phyloP scores from a whole-genome alignment of 1,140 invertebrate genomes.

The Macrobrachium nipponense region DNA sequence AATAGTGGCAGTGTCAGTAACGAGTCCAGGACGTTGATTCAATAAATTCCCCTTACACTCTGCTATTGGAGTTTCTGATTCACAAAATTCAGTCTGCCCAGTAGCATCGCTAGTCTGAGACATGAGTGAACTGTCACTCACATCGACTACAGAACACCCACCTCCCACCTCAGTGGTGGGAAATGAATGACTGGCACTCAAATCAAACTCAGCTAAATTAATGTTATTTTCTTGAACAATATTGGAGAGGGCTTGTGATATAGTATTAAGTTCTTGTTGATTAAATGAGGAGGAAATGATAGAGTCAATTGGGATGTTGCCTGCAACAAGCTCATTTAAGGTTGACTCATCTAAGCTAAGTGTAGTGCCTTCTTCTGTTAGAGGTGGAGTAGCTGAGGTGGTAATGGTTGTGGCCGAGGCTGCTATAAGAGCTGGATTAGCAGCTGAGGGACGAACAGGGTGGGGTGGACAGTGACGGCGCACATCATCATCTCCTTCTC shows the following conservation, averaged over 20 bases:
- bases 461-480: conserved; percentile 14
- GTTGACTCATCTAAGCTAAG: conserved; percentile 53
- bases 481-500: conserved; percentile 28
- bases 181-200: conserved; percentile 36
- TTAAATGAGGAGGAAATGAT: conserved; percentile 66
- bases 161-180: conserved; percentile 36
- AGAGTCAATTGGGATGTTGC: conserved; percentile 56
- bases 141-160: conserved; percentile 37
- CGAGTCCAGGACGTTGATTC: conserved; percentile 42
- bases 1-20: conserved; percentile 42
- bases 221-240: conserved; percentile 61
- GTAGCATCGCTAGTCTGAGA: conserved; percentile 48
- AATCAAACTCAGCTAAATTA: conserved; percentile 48
- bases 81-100: conserved; percentile 45
- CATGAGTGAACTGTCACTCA: conserved; percentile 56
- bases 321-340: conserved; percentile 52
- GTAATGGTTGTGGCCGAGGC: conserved; percentile 15
- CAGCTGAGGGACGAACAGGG: conserved; percentile 14
- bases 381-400: conserved; percentile 35
- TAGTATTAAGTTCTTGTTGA: conserved; percentile 66
- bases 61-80: conserved; percentile 23
- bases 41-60: conserved; percentile 53
- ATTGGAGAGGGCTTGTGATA: conserved; percentile 66
- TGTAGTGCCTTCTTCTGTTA: conserved; percentile 50
- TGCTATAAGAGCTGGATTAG: conserved; percentile 17